Conservation (phyloP, 2,113 vertebrate genomes). For the Protobothrops mucrosquamatus region DNA sequence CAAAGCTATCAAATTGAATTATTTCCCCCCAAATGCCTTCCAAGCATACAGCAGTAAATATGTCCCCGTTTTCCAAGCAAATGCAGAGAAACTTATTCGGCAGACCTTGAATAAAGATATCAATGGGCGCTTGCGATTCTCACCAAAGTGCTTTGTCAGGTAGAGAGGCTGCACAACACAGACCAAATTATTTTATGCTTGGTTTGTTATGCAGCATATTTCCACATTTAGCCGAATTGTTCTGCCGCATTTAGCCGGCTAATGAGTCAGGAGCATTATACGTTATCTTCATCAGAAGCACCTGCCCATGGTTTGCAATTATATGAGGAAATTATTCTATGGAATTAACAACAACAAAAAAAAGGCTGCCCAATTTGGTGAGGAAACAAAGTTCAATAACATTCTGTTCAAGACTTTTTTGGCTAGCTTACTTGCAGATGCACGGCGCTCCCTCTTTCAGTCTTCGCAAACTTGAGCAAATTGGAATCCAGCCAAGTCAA, state of each 20-base stretch:
- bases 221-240: constrained; percentile 61
- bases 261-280: constrained; percentile 63
- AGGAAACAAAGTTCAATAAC: constrained; percentile 26
- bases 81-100: constrained; percentile 34
- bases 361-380: constrained; percentile 1
- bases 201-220: constrained; percentile 63
- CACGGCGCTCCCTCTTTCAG: neutral
- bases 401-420: constrained; percentile 3
- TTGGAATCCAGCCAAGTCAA: constrained; percentile 6
- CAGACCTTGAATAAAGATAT: constrained; percentile 54
- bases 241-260: constrained; percentile 62
- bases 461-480: neutral
- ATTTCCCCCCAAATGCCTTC: constrained; percentile 4
- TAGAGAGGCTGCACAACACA: constrained; percentile 54
- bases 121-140: constrained; percentile 42
- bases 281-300: constrained; percentile 55
- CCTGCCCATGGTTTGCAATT: constrained; percentile 43
- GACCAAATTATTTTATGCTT: constrained; percentile 71
- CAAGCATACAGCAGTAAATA: constrained; percentile 9
- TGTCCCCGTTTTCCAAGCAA: constrained; percentile 8
- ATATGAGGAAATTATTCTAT: constrained; percentile 42
- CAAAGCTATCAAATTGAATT: neutral
- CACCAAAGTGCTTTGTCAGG: constrained; percentile 58
- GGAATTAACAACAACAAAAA: constrained; percentile 22
- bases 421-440: constrained; percentile 1